These are phyloP conservation scores for Spodoptera littoralis DNA, from an alignment of 2,888 invertebrate species.

Conservation along the genomic window DNA sequence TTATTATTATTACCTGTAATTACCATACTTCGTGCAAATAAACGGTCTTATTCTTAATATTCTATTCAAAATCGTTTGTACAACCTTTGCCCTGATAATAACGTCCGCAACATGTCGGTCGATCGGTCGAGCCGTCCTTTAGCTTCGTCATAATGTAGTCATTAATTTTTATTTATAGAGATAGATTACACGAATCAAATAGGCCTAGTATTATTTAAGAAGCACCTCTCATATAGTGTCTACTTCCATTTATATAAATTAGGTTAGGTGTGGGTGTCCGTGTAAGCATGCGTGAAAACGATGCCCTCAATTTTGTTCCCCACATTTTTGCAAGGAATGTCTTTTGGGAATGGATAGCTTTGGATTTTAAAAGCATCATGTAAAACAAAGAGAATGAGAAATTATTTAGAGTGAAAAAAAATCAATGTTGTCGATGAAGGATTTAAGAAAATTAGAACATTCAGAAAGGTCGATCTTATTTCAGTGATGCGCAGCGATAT, in stretches of 20 bases:
- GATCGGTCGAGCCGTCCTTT: no score
- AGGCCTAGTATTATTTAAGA: neutral
- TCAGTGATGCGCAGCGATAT: conserved; percentile 13
- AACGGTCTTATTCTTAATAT: no score
- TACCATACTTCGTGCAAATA: no score
- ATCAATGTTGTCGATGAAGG: no score
- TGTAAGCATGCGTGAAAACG: conserved; percentile 10
- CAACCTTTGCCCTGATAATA: no score
- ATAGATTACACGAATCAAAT: neutral
- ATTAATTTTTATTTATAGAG: neutral
- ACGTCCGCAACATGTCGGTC: no score
- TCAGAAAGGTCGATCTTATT: neutral
- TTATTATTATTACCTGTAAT: no score
- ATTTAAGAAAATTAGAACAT: neutral
- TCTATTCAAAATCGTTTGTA: no score
- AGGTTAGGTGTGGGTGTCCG: conserved; percentile 33
- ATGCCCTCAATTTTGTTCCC: neutral
- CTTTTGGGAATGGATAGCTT: conserved; percentile 1
- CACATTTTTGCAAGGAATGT: neutral
- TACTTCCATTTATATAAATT: conserved; percentile 24
- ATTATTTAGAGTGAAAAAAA: no score
- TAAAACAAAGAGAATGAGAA: no score
- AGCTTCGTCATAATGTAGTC: no score
- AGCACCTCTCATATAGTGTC: conserved; percentile 2
- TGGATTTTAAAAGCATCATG: no score